These are phyloP conservation scores for Apostichopus parvimensis DNA, from an alignment of 35 echinoderm and acorn worm genomes.

Conservation along the genomic window DNA sequence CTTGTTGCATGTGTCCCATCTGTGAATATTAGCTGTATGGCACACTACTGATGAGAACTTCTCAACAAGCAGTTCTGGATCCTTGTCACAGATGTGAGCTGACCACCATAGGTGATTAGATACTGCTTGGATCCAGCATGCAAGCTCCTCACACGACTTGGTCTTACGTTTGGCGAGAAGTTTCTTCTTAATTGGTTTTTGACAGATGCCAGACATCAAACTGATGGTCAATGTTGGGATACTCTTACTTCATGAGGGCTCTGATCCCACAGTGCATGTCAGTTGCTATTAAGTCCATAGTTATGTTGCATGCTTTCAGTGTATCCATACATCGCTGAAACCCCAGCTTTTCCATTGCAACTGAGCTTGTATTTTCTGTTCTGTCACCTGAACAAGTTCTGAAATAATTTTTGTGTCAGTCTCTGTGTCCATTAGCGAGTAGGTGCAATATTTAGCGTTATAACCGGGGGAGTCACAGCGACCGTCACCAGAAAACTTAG, in stretches of 20 bases:
- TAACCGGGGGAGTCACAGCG: slow-evolving; percentile 25
- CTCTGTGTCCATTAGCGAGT: slow-evolving; percentile 64
- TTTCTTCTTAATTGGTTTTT: no score
- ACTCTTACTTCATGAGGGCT: slow-evolving; percentile 39
- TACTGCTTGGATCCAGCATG: no score
- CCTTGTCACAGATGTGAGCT: slow-evolving; percentile 26
- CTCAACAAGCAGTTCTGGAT: slow-evolving; percentile 46
- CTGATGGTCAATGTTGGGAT: slow-evolving; percentile 46
- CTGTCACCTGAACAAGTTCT: slow-evolving; percentile 53
- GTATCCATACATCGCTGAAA: slow-evolving; percentile 18
- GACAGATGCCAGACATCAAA: no score
- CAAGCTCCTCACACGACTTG: no score
- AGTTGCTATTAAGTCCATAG: slow-evolving; percentile 40
- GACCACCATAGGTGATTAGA: no score
- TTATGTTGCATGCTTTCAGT: background rate
- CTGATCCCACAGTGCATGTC: slow-evolving; percentile 63
- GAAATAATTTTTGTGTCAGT: slow-evolving; percentile 51
- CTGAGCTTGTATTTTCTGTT: slow-evolving; percentile 51
- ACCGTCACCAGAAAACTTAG: background rate
- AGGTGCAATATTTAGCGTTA: slow-evolving; percentile 67
- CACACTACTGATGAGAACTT: slow-evolving; percentile 60
- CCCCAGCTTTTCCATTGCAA: slow-evolving; percentile 57
- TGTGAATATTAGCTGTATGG: slow-evolving; percentile 56
- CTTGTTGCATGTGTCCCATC: slow-evolving; percentile 37
- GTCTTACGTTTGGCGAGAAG: no score